Evolutionary conservation across 2,888 invertebrate species (phyloP), one percentile per base, ranked within the genome.

Genomic region (Leucoma salicis): DNA sequence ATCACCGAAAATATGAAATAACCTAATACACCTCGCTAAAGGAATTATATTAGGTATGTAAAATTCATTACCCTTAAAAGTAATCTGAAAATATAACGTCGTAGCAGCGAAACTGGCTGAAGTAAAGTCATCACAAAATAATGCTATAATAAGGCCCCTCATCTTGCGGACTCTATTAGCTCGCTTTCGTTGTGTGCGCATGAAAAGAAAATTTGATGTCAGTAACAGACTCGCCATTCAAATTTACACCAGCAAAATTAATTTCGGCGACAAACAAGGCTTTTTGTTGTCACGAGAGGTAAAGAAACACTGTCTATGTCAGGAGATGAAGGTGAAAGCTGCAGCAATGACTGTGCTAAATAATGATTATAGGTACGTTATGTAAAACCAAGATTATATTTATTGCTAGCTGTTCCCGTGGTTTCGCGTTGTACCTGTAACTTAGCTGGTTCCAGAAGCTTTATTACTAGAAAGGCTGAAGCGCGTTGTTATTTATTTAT

Each of bases 191-290:
- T 43, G 37, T 24, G 34, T 31, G 29, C 28, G 11, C 38, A 5
- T 31, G 36, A 31, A 31, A 41, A 35, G 14, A 24, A 14, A 38
- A 55, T 51, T 59, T 51, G 42, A 59, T 57, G 48, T 55, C 18
- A 32, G 7, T 42, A 46, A 51, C 48, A 35, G 42, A 44, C 41
- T 24, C 18, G 29, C 35, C 39, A 29, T 43, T 42, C 39, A 44
- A 46, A 29, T 45, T 43, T 46, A 39, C 27, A 28, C 29, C 31
- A 34, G 40, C 46, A 49, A 47, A 46, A 47, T 34, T 49, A 43
- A 59, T 49, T 59, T 57, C 3, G 24, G 28, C 39, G 40, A 46
- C 43, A 59, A 58, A 50, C 44, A 35, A 6, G 7, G 27, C 32
- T 16, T 34, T 13, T 35, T 25, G 45, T 15, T 21, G 13, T 15